phyloP scores from a whole-genome alignment of 1,140 invertebrate genomes.

The Nephotettix cincticeps region DNA sequence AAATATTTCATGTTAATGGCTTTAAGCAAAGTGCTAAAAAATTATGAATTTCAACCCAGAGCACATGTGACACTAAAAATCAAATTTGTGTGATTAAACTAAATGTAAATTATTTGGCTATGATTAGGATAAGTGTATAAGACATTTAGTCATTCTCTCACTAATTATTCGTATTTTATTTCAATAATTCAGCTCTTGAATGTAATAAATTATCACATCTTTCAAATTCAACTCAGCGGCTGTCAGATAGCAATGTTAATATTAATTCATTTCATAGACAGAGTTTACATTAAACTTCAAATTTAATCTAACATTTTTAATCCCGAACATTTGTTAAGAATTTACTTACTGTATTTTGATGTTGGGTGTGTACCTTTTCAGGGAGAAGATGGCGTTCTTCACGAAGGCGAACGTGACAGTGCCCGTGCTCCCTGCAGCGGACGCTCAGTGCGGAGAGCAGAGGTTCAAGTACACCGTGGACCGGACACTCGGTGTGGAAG shows the following conservation, averaged over 20 bases:
- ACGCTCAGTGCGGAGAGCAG: conserved; percentile 44
- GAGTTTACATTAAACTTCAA: not conserved
- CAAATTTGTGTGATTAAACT: too few species aligned
- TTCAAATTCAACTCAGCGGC: not conserved
- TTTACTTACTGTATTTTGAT: conserved; percentile 25
- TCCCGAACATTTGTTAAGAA: not conserved
- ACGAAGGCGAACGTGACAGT: conserved; percentile 75
- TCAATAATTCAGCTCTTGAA: too few species aligned
- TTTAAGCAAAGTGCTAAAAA: too few species aligned
- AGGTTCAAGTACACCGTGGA: conserved; percentile 69
- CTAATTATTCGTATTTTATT: too few species aligned
- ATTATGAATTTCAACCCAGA: too few species aligned
- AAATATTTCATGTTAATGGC: too few species aligned
- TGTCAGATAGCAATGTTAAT: not conserved
- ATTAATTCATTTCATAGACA: not conserved
- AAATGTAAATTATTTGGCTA: too few species aligned
- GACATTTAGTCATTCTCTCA: too few species aligned
- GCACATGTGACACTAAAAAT: too few species aligned
- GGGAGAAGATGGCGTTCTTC: conserved; percentile 96
- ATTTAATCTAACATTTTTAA: not conserved
- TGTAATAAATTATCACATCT: not conserved
- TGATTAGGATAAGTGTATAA: too few species aligned
- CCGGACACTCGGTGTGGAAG: conserved; percentile 65
- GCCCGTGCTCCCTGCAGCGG: conserved; percentile 71
- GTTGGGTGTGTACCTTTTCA: conserved; percentile 49